Evolutionary conservation across 1,140 invertebrate genomes (phyloP).

Genomic region (Cephus cinctus): DNA sequence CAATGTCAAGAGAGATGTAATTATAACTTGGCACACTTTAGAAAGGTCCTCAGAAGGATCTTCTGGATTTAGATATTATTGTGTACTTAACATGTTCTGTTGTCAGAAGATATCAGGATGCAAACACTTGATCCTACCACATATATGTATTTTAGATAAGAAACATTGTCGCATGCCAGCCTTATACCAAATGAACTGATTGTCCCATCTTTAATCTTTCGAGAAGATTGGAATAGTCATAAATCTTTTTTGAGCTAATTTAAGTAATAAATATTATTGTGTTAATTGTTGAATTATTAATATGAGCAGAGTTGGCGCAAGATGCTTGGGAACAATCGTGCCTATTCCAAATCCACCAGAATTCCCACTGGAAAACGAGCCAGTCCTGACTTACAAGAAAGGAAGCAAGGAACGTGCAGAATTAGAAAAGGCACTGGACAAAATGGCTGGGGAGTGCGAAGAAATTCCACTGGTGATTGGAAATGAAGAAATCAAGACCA

Average conservation of each 20-base stretch:
- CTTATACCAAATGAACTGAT: not conserved
- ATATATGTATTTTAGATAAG: not conserved
- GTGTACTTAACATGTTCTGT: not conserved
- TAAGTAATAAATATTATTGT: not conserved
- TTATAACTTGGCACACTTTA: not conserved
- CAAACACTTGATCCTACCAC: not conserved
- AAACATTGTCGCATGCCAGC: not conserved
- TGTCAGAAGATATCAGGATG: not conserved
- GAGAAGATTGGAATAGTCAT: not conserved
- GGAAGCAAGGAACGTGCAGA: slow-evolving; percentile 80
- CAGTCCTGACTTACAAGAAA: slow-evolving; percentile 76
- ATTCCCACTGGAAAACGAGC: slow-evolving; percentile 78
- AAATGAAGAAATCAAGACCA: slow-evolving; percentile 78
- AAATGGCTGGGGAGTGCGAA: slow-evolving; percentile 64
- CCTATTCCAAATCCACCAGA: slow-evolving; percentile 65
- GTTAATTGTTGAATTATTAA: not conserved
- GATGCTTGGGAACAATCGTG: slow-evolving; percentile 64
- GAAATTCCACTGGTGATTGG: slow-evolving; percentile 94
- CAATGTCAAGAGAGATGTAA: not conserved
- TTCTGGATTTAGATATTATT: not conserved
- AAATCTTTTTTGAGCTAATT: not conserved
- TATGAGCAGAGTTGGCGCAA: slow-evolving; percentile 34
- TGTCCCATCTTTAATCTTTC: not conserved
- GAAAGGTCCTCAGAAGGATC: not conserved
- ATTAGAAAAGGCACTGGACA: slow-evolving; percentile 72